phyloP scores from a whole-genome alignment of 2,113 vertebrate genomes.

The Todiramphus saurophagus region DNA sequence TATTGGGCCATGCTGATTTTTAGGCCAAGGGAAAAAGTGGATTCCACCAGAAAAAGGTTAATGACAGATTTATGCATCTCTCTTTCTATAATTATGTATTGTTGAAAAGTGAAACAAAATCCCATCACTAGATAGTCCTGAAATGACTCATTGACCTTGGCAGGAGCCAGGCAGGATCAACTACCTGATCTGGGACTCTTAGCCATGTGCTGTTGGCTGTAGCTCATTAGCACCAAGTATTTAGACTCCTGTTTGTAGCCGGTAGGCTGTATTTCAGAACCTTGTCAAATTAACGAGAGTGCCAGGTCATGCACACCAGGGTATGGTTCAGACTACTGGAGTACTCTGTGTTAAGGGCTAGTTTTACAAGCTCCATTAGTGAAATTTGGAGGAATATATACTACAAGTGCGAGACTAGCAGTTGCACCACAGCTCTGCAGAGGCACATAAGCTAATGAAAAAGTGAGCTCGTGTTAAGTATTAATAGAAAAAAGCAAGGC shows the following conservation, averaged over 20 bases:
- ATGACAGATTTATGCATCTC: background rate
- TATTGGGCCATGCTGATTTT: background rate
- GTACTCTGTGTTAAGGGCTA: background rate
- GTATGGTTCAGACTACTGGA: constrained; percentile 1
- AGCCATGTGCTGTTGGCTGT: background rate
- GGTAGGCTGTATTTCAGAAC: constrained; percentile 28
- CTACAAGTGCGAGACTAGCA: background rate
- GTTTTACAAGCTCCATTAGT: constrained; percentile 34
- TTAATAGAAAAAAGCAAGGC: background rate
- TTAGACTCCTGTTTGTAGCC: constrained; percentile 35
- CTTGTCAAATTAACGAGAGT: constrained; percentile 22
- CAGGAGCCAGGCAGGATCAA: background rate
- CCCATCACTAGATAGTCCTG: background rate
- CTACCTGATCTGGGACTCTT: background rate
- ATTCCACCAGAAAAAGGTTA: background rate
- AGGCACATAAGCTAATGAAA: background rate
- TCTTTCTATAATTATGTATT: background rate
- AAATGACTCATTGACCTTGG: constrained; percentile 10
- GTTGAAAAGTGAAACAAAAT: constrained; percentile 15
- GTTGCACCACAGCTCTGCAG: background rate
- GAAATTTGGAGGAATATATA: background rate
- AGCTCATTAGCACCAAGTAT: constrained; percentile 39
- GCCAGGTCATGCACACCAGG: background rate
- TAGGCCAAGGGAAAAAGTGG: background rate
- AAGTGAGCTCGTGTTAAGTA: background rate